A percentile compares a stretch with the other conserved stretches of the same genome.
Evolutionary conservation across 2,888 invertebrate species (phyloP).

Genomic region (Oxycera nigricornis): DNA sequence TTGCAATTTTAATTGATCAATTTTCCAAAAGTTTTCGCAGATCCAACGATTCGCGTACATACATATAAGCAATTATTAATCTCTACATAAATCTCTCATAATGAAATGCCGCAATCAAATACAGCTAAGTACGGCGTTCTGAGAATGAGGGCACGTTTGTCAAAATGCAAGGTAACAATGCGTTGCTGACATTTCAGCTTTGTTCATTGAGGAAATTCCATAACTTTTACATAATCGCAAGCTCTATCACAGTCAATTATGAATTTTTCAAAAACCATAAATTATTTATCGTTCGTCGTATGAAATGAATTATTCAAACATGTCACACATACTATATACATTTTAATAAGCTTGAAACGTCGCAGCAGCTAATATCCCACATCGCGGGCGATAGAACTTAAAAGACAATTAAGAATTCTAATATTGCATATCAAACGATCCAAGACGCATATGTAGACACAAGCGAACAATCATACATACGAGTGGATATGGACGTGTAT

Average conservation of each 20-base stretch:
- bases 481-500: too few relatives aligned
- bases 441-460: neutral
- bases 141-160: too few relatives aligned
- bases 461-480: neutral
- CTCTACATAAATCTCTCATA: too few relatives aligned
- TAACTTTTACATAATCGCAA: neutral
- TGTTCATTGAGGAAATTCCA: neutral
- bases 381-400: neutral
- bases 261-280: conserved; percentile 14
- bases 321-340: conserved; percentile 7
- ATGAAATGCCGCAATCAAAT: too few relatives aligned
- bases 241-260: conserved; percentile 28
- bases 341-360: neutral
- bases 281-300: conserved; percentile 2
- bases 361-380: neutral
- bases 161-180: neutral
- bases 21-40: too few relatives aligned
- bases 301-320: conserved; percentile 23
- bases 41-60: too few relatives aligned
- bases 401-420: conserved; percentile 27
- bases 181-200: neutral
- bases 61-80: too few relatives aligned
- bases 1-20: too few relatives aligned
- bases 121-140: too few relatives aligned
- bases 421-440: conserved; percentile 7